A percentile compares a stretch with the other conserved stretches of the same genome.
phyloP scores from a whole-genome alignment of 2,888 invertebrate species.

The Limulus polyphemus region DNA sequence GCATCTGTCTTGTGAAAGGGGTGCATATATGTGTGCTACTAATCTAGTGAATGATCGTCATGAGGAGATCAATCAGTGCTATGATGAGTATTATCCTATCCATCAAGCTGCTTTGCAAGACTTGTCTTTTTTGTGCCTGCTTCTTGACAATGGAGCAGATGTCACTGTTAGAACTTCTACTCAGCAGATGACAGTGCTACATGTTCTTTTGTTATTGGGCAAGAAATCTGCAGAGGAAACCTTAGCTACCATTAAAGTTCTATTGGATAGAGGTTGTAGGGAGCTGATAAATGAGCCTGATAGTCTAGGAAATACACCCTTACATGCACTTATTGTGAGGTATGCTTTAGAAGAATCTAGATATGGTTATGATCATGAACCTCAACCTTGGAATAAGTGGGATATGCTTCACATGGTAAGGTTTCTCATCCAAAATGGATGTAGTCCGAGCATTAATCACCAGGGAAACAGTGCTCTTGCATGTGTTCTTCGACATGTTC shows the following conservation, averaged over 20 bases:
- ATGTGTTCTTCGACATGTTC: slow-evolving; percentile 53
- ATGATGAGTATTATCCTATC: slow-evolving; percentile 64
- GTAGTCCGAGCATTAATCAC: slow-evolving; percentile 54
- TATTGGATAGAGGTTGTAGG: slow-evolving; percentile 56
- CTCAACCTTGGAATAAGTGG: slow-evolving; percentile 53
- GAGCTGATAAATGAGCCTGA: slow-evolving; percentile 59
- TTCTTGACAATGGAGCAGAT: slow-evolving; percentile 50
- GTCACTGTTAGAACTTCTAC: slow-evolving; percentile 55
- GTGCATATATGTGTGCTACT: slow-evolving; percentile 58
- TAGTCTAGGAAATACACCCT: slow-evolving; percentile 56
- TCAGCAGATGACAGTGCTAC: slow-evolving; percentile 51
- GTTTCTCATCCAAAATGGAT: slow-evolving; percentile 44
- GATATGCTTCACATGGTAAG: slow-evolving; percentile 55
- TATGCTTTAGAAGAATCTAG: slow-evolving; percentile 56
- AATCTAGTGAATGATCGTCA: slow-evolving; percentile 49
- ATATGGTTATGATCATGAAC: slow-evolving; percentile 46
- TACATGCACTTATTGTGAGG: slow-evolving; percentile 48
- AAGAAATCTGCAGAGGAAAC: slow-evolving; percentile 59
- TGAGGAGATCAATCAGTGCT: slow-evolving; percentile 52
- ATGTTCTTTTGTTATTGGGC: slow-evolving; percentile 48
- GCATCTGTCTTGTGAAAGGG: slow-evolving; percentile 56
- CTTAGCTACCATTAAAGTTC: slow-evolving; percentile 50
- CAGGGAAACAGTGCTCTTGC: slow-evolving; percentile 54
- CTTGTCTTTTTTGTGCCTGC: slow-evolving; percentile 47
- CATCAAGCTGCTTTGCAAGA: slow-evolving; percentile 60